Conservation (phyloP, 2,797 vertebrate genomes). For the Erethizon dorsatum region DNA sequence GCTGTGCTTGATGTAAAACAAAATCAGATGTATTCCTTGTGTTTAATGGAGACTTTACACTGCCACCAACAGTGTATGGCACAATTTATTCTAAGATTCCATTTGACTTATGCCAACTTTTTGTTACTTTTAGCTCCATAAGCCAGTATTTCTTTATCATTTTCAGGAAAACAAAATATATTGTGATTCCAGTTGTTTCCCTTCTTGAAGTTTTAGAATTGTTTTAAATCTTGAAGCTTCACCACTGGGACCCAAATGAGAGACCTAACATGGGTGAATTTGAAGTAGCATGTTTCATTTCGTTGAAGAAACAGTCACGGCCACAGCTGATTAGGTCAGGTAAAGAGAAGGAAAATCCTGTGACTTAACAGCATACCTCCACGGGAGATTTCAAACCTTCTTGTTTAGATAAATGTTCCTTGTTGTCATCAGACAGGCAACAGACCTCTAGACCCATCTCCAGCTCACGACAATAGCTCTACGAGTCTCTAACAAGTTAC, state of each 20-base stretch:
- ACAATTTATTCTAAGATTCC: slow-evolving; percentile 34
- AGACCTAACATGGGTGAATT: background rate
- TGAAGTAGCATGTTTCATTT: background rate
- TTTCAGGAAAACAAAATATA: background rate
- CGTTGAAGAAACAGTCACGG: background rate
- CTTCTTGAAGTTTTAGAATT: slow-evolving; percentile 56
- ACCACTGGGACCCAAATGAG: background rate
- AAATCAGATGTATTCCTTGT: background rate
- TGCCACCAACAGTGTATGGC: background rate
- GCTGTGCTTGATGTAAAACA: background rate
- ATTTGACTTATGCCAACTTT: slow-evolving; percentile 1
- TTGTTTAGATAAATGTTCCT: slow-evolving; percentile 68
- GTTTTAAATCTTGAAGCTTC: slow-evolving; percentile 16
- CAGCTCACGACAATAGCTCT: background rate
- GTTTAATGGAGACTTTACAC: background rate
- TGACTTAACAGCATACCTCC: slow-evolving; percentile 6
- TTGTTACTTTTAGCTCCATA: slow-evolving; percentile 49
- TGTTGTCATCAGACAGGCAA: slow-evolving; percentile 45
- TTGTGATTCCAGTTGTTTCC: background rate
- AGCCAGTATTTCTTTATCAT: slow-evolving; percentile 37
- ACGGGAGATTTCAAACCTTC: slow-evolving; percentile 16
- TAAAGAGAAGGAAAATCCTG: slow-evolving; percentile 23
- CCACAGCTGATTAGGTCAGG: background rate
- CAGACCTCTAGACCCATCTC: slow-evolving; percentile 25
- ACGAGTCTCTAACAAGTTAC: slow-evolving; percentile 36